phyloP scores from a whole-genome alignment of 2,113 vertebrate genomes.

The Scomber colias region DNA sequence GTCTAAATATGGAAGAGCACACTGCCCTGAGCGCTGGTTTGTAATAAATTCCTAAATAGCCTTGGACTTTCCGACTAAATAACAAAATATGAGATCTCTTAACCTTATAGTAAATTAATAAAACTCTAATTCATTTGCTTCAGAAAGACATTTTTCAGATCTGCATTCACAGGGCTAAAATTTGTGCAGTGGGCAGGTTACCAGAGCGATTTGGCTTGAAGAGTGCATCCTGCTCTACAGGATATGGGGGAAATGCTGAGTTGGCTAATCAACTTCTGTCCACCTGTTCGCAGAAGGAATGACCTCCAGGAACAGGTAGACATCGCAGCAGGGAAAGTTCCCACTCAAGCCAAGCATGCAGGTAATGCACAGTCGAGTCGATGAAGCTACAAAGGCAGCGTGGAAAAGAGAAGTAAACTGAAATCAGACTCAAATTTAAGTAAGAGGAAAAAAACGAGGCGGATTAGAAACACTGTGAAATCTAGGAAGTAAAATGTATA shows the following conservation, averaged over 20 bases:
- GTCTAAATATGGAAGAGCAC: constrained; percentile 45
- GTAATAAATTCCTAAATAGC: constrained; percentile 8
- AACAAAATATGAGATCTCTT: constrained; percentile 10
- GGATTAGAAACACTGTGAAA: not conserved
- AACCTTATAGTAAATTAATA: constrained; percentile 10
- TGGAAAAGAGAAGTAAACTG: not conserved
- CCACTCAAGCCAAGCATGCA: constrained; percentile 49
- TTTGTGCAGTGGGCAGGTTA: constrained; percentile 65
- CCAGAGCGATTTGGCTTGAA: constrained; percentile 70
- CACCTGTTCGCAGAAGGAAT: constrained; percentile 77
- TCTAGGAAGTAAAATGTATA: not conserved
- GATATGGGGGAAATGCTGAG: constrained; percentile 68
- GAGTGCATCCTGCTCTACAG: constrained; percentile 57
- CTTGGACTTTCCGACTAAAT: constrained; percentile 20
- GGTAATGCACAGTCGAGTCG: constrained; percentile 7
- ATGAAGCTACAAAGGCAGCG: constrained; percentile 21
- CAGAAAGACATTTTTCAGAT: constrained; percentile 27
- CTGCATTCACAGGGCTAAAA: constrained; percentile 15
- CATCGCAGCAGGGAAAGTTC: constrained; percentile 53
- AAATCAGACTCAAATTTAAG: constrained; percentile 6
- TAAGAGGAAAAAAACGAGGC: not conserved
- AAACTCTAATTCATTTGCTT: constrained; percentile 5
- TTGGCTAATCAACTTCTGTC: constrained; percentile 59
- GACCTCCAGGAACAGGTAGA: constrained; percentile 73
- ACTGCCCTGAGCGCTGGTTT: constrained; percentile 16